These are phyloP conservation scores for Rhinolophus sinicus DNA, from an alignment of 2,113 vertebrate genomes.

Conservation along the genomic window DNA sequence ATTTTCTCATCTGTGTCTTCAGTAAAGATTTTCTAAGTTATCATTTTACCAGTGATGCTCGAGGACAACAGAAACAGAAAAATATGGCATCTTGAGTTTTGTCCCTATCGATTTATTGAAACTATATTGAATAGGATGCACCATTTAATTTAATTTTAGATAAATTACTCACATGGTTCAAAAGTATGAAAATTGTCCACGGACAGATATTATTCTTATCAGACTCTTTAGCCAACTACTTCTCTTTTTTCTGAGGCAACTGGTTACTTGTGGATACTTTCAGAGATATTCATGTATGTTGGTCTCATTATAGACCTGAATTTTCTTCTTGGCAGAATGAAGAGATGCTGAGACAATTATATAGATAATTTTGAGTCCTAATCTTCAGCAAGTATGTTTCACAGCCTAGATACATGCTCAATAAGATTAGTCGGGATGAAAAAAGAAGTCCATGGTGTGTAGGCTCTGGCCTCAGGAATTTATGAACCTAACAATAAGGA, in stretches of 20 bases:
- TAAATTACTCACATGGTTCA: not conserved
- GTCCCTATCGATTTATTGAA: not conserved
- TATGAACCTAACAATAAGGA: not conserved
- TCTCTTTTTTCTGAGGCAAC: not conserved
- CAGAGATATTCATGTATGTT: not conserved
- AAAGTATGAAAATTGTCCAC: not conserved
- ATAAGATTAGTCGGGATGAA: not conserved
- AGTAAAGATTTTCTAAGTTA: not conserved
- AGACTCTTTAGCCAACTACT: not conserved
- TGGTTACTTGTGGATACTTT: not conserved
- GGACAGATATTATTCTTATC: not conserved
- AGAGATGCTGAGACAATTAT: not conserved
- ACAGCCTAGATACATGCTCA: not conserved
- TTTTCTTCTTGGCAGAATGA: not conserved
- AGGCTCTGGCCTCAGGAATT: not conserved
- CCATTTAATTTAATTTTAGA: constrained; percentile 22
- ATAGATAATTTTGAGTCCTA: constrained; percentile 23
- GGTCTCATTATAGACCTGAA: not conserved
- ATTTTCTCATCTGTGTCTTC: not conserved
- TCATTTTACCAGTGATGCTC: not conserved
- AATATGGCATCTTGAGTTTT: not conserved
- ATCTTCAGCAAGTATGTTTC: not conserved
- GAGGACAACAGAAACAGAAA: not conserved
- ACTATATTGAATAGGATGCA: not conserved
- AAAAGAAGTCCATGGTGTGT: not conserved